phyloP scores from a whole-genome alignment of 2,888 invertebrate species.

The Drosophila niveifrons region DNA sequence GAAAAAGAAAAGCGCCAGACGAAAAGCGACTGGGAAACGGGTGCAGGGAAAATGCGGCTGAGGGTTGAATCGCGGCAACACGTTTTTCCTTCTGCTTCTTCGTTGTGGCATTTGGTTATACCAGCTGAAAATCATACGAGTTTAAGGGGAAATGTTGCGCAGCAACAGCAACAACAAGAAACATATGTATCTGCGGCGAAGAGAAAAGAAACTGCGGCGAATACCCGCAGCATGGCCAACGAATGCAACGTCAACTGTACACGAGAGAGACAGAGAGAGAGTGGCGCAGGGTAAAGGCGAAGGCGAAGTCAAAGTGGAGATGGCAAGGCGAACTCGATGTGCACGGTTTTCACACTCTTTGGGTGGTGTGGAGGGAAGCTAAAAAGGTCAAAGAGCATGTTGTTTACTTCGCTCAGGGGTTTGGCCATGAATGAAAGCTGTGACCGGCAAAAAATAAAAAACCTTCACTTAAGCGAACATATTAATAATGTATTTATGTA shows the following conservation, averaged over 20 bases:
- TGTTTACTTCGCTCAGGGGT: constrained; percentile 63
- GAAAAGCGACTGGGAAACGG: constrained; percentile 38
- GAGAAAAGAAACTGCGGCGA: constrained; percentile 29
- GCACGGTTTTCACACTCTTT: constrained; percentile 11
- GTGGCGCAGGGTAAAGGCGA: constrained; percentile 19
- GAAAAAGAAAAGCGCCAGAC: constrained; percentile 48
- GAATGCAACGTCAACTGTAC: constrained; percentile 61
- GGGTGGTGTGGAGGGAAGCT: constrained; percentile 6
- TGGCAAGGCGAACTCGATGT: constrained; percentile 6
- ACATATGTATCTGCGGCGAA: constrained; percentile 55
- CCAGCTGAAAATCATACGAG: constrained; percentile 83
- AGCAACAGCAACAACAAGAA: constrained; percentile 32
- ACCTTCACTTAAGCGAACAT: neutral
- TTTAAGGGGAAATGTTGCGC: constrained; percentile 81
- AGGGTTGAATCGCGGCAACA: constrained; percentile 43
- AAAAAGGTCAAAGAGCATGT: constrained; percentile 74
- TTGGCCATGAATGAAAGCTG: constrained; percentile 73
- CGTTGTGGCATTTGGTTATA: constrained; percentile 70
- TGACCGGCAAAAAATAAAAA: constrained; percentile 56
- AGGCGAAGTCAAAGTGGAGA: constrained; percentile 14
- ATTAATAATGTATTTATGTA: neutral
- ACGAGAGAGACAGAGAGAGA: constrained; percentile 21
- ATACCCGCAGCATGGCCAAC: constrained; percentile 13
- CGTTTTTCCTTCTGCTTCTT: constrained; percentile 62
- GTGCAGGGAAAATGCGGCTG: constrained; percentile 28